A percentile compares a stretch with the other conserved stretches of the same genome.
Conservation (phyloP, 2,113 vertebrate genomes). For the Meriones unguiculatus region DNA sequence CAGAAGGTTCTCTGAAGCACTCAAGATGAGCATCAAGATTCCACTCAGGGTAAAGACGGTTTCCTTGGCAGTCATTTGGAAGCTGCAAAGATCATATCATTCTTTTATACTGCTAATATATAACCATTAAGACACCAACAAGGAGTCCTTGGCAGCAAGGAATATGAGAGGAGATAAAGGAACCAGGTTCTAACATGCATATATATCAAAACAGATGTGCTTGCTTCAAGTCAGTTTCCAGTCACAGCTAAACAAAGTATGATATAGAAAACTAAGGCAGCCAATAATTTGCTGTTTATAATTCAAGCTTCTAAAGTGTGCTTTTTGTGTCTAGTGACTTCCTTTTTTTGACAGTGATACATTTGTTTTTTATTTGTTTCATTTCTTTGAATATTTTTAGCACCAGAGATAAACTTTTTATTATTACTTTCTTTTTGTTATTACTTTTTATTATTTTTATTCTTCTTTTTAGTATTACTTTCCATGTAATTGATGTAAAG, state of each 20-base stretch:
- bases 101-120: constrained; percentile 31
- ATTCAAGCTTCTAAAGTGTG: constrained; percentile 14
- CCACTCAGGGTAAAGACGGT: neutral
- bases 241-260: neutral
- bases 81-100: neutral
- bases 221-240: constrained; percentile 11
- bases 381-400: neutral
- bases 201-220: neutral
- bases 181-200: neutral
- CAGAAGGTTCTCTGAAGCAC: constrained; percentile 38
- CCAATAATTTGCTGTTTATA: constrained; percentile 13
- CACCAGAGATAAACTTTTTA: neutral
- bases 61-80: constrained; percentile 3
- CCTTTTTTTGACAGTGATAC: neutral
- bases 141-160: neutral
- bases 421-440: too few species aligned
- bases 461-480: neutral
- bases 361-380: neutral
- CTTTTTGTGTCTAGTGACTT: constrained; percentile 35
- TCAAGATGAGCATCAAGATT: neutral
- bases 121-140: neutral
- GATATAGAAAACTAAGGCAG: neutral
- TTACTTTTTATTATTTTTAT: too few species aligned
- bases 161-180: neutral
- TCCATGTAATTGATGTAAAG: constrained; percentile 31